Base-by-base conservation (phyloP, 2,797 vertebrate species). In the Semotilus atromaculatus region DNA sequence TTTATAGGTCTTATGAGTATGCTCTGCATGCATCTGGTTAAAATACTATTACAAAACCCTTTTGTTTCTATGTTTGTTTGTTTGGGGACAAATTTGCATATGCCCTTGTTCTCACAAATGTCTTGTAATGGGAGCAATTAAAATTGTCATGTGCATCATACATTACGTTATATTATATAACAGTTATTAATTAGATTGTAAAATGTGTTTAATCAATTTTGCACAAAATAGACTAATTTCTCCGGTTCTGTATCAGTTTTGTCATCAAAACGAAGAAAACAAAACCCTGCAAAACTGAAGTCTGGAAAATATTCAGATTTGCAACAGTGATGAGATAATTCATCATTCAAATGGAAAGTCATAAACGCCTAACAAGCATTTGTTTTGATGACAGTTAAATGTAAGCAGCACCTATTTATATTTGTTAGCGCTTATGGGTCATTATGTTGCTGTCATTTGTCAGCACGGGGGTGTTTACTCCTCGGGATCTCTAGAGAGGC, bases 341-440 rank as follows among this genome's bases (percentile, higher is more conserved):
- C 92, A 94, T 95, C 93, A 94, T 94, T 94, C 92, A 91, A 90
- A 93, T 90, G 89, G 91, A 93, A 92, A 89, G 92, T 93, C 94
- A 94, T 94, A 92, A 94, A 93, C 90, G 85, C 88, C 92, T 94
- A 94, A 95, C 94, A 92, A 93, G 91, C 91, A 91, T 95, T 96
- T 95, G 93, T 95, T 96, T 95, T 92, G 92, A 93, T 86, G 94
- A 94, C 93, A 92, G 93, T 94, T 94, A 94, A 94, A 93, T 92
- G 92, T 90, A 91, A 89, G 90, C 91, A 91, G 90, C 93, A 91
- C 85, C 90, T 85, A 95, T 95, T 94, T 94, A 94, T 95, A 93
- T 92, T 94, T 93, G 93, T 95, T 94, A 95, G 92, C 85, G 53
- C 90, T 90, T 91, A 88, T 88, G 88, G 93, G 91, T 94, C 92